phyloP scores from a whole-genome alignment of 35 echinoderm and acorn worm species.

The Holothuria glaberrima region DNA sequence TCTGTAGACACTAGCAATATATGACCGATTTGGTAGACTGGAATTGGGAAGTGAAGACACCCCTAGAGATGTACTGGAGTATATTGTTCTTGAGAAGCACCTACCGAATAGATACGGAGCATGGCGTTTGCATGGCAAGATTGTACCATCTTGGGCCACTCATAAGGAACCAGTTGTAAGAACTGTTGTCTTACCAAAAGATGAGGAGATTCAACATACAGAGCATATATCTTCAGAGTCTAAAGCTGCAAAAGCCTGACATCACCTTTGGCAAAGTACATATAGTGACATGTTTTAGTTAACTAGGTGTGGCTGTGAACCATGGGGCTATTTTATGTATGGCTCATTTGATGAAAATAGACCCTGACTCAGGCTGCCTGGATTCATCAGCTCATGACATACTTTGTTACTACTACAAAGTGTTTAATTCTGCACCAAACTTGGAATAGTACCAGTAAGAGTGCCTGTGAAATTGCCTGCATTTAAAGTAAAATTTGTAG shows the following conservation, averaged over 20 bases:
- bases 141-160: slow-evolving; percentile 80
- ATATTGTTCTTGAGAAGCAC: slow-evolving; percentile 95
- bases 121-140: slow-evolving; percentile 96
- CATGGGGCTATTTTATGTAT: too few species aligned
- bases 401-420: too few species aligned
- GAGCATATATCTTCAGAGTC: slow-evolving; percentile 18
- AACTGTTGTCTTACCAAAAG: slow-evolving; percentile 76
- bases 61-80: slow-evolving; percentile 96
- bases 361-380: too few species aligned
- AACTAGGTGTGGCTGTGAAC: too few species aligned
- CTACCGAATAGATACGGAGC: slow-evolving; percentile 79
- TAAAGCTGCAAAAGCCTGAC: background rate
- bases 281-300: too few species aligned
- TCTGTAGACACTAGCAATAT: slow-evolving; percentile 90
- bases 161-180: slow-evolving; percentile 78
- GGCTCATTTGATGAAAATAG: too few species aligned
- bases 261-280: too few species aligned
- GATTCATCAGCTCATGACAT: too few species aligned
- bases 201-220: slow-evolving; percentile 22
- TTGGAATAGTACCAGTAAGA: too few species aligned
- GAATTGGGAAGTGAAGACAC: slow-evolving; percentile 89
- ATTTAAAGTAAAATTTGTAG: too few species aligned
- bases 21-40: slow-evolving; percentile 91
- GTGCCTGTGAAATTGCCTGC: too few species aligned
- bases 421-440: too few species aligned